Evolutionary conservation across 2,888 invertebrate genomes (phyloP), one percentile per base, ranked within the genome.

Genomic region (Stratiomys singularior): DNA sequence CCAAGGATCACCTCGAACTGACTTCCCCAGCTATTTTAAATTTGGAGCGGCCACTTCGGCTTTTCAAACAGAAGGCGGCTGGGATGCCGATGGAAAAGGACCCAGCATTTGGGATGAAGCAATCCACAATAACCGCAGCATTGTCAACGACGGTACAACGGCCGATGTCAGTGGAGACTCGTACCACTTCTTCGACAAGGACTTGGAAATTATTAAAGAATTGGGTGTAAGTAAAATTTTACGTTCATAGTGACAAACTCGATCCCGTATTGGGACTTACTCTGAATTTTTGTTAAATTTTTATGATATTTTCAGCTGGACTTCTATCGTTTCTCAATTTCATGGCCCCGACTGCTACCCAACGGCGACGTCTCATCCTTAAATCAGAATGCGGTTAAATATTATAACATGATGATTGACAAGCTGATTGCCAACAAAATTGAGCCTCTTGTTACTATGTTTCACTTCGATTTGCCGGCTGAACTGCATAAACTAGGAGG

Each of bases 261-360:
- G n/a, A n/a, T n/a, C n/a, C n/a, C n/a, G n/a, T n/a, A n/a, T n/a
- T n/a, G n/a, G n/a, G n/a, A 23, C 13, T 60, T 60, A 23, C 21
- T 25, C 11, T 15, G 56, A 56, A 28, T 28, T 15, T 64, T 79
- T 76, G 84, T 82, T 83, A 1, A 66, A n/a, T n/a, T n/a, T n/a
- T n/a, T n/a, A n/a, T n/a, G 9, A 5, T 37, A 3, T 37, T 37
- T 37, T 37, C 9, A 37, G 37, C 9, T 37, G 37, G 37, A 90
- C 67, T 89, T 88, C 80, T 90, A 90, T 82, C 86, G 91, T 63
- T 90, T 91, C 82, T 91, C 91, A 3, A 88, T 91, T 78, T 89
- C 91, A 0, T 93, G 93, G 93, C 84, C 91, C 0, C 86, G 93
- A 27, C 86, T 93, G 28, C 83, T 92, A 69, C 91, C 92, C 0